Base-by-base conservation (phyloP, 2,797 vertebrate species). In the Rachycentron canadum region DNA sequence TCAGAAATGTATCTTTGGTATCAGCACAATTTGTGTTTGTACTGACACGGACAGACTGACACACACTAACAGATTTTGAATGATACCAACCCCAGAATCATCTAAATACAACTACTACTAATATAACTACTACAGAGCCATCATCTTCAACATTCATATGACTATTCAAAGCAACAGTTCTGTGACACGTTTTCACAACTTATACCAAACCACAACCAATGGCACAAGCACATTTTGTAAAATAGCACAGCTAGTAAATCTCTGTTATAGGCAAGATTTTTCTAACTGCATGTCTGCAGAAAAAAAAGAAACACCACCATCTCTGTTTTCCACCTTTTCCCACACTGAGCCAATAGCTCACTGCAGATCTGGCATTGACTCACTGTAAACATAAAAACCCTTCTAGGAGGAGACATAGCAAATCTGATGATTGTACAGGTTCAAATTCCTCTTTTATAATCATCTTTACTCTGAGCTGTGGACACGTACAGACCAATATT, bases 381-480 rank as follows among this genome's bases (percentile, higher is more conserved):
- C 67, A 69, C 45, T 88, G 81, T 79, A 88, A 91, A 87, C 75
- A 86, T 56, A 74, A 72, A 83, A 81, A 38, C 30, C 49, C 71
- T 83, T 56, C 78, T 63, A 55, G 60, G 26, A 8, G 58, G 67
- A 88, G 69, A 82, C 65, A 38, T 73, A 66, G 57, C 19, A 75
- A 86, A 79, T 82, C 78, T 71, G 62, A 58, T 30, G 34, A 66
- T 62, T 73, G 75, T 76, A 78, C 73, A 14, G 19, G 34, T 64
- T 78, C 32, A 66, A 86, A 86, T 67, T 82, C 79, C 67, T 69
- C 36, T 52, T 53, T 73, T 59, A 62, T 76, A 81, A 83, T 74
- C 0, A 19, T 55, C 68, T 79, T 40, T 16, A 3, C 69, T 85
- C 55, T 59, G 41, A 76, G 61, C 81, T 63, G 50, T 6, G 13